Evolutionary conservation across 2,888 invertebrate genomes (phyloP), one percentile per base, ranked within the genome.

Genomic region (Lasioglossum villosulum): DNA sequence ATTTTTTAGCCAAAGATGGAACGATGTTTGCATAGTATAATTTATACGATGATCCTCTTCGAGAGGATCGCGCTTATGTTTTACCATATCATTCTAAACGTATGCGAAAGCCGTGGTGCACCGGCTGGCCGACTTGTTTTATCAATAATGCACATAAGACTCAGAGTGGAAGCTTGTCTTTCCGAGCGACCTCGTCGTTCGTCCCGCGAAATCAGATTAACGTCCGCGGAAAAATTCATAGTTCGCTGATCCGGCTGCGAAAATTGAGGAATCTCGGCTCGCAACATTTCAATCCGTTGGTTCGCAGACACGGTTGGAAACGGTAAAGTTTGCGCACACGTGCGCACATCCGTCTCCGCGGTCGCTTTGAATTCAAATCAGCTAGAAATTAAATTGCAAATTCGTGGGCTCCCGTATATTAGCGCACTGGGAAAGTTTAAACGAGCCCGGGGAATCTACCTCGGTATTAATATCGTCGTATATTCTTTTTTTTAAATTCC

Each of bases 341-440:
- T 27, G 30, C n/a, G 52, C 27, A n/a, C 27, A 23, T 4, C 5
- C 12, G 16, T 42, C 39, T 6, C 27, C n/a, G 39, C 30, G 37
- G 16, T 52, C 70, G 75, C 39, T 66, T 52, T 77, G 59, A 77
- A 84, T 82, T 73, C 73, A 76, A 84, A 82, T 77, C 56, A 83
- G 77, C 30, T 8, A 4, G 48, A 73, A 73, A 84, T 82, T 82
- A 84, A 84, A 84, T 82, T 84, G 83, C 77, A 84, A 82, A 82
- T 77, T 73, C 66, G 34, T 4, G 8, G 63, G 30, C 73, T n/a
- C 8, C 68, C 39, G 71, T n/a, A 34, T 63, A 75, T 80, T 45
- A 52, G 56, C 8, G 16, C 14, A 10, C 14, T 14, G 59, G 16
- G 34, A 73, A 76, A 52, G 48, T 82, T 82, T 76, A 45, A 82